Conservation (phyloP, 2,797 vertebrate genomes). For the Vultur gryphus region DNA sequence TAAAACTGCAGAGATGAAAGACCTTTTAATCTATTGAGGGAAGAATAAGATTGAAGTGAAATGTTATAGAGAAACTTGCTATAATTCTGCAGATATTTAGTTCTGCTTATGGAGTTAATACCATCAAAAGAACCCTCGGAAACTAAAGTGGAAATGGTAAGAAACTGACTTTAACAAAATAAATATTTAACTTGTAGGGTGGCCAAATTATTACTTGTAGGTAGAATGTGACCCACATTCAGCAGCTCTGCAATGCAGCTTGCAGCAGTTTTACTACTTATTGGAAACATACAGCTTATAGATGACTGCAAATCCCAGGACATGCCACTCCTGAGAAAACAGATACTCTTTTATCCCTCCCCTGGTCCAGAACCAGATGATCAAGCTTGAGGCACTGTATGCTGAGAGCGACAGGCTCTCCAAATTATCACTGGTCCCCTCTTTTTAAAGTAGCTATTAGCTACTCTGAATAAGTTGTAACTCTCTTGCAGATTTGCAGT, state of each 20-base stretch:
- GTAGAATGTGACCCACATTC: conserved; percentile 36
- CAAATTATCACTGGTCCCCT: neutral
- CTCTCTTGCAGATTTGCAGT: neutral
- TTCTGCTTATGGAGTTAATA: conserved; percentile 55
- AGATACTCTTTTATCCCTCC: neutral
- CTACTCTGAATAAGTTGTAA: neutral
- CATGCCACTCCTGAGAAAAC: neutral
- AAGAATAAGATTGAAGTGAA: conserved; percentile 47
- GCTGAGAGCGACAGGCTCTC: neutral
- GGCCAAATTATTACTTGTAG: conserved; percentile 27
- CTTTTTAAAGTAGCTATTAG: neutral
- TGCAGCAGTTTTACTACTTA: conserved; percentile 8
- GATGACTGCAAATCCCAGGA: neutral
- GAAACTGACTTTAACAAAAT: conserved; percentile 34
- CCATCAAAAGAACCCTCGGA: conserved; percentile 49
- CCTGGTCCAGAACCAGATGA: neutral
- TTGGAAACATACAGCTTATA: conserved; percentile 2
- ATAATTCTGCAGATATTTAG: conserved; percentile 52
- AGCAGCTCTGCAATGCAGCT: neutral
- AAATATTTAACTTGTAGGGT: conserved; percentile 40
- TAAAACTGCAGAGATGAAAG: conserved; percentile 62
- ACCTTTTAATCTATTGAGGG: conserved; percentile 51
- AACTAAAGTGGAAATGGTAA: conserved; percentile 11
- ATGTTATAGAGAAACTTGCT: neutral
- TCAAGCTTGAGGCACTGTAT: neutral